Evolutionary conservation across 2,888 invertebrate species (phyloP), one percentile per base, ranked within the genome.

Genomic region (Andrena bicolor): DNA sequence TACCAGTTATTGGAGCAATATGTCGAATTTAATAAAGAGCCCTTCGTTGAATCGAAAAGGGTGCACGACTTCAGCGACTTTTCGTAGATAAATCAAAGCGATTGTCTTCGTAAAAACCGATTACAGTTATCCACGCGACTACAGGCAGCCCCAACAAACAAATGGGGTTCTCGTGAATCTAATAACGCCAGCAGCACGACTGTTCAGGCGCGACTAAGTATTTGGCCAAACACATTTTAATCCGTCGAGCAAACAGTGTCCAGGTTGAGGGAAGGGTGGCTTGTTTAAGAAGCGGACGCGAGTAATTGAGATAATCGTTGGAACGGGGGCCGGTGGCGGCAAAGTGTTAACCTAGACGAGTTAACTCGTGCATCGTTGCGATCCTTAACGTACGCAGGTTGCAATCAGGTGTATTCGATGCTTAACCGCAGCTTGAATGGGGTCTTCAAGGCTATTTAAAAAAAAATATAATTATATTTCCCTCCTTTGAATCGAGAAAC

Each of bases 151-250:
- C 48, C 65, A 23, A 53, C 65, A 80, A 80, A 80, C 80, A 80
- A 91, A 82, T 68, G 76, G 84, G 83, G 75, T 60, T 35, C 75
- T 82, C 72, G 76, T 61, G 68, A 83, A 74, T 88, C 88, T 83
- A 82, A 80, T 84, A 83, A 81, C 80, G 83, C 85, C 84, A 73
- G 80, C 80, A 16, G 79, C 76, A 72, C 26, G 63, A 83, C 80
- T 85, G 84, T 77, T 84, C 85, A 83, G 88, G 89, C 89, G 90
- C 87, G 89, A 89, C 89, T 92, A 91, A 93, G 92, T 89, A 90
- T 89, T 91, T 89, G 84, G 90, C 88, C 92, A 93, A 92, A 93
- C 91, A 92, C 84, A 85, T 89, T 92, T 90, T 91, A 92, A 93
- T 92, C 92, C 89, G 71, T 32, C 80, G 71, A 63, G 88, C 85